Evolutionary conservation across 2,888 invertebrate species (phyloP), one percentile per base, ranked within the genome.

Genomic region (Drosophila heteroneura): DNA sequence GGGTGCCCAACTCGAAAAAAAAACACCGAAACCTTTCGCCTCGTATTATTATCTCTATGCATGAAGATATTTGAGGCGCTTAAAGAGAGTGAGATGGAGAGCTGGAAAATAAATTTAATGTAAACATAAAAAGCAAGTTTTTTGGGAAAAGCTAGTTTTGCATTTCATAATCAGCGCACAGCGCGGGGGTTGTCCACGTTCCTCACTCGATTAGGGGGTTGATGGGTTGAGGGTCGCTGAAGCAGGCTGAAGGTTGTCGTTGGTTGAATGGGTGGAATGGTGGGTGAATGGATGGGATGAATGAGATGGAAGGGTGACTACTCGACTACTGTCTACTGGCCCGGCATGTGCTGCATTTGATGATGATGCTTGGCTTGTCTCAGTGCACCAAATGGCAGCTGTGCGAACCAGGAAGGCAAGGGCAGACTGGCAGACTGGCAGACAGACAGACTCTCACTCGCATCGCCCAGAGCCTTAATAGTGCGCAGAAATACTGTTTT

Each of bases 61-160:
- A 74, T 67, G 68, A 69, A 65, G 51, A 74, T 75, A 72, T 76
- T 70, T 76, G 62, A 32, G 51, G 68, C 63, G 26, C 51, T 66
- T 41, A n/a, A 16, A 41, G 53, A 32, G 35, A 37, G 30, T 1
- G n/a, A 51, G 6, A 32, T 26, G 47, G 14, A 39, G 12, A 16
- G 37, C 26, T 35, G 35, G 28, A 71, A 76, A 74, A 64, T 56
- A 78, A 78, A 78, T 89, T 80, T 87, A 85, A 89, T 87, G 82
- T 82, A 84, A 85, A 85, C 87, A 85, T 87, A 87, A 87, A 87
- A 87, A 85, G 73, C 89, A 79, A 84, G 79, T 80, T 89, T 69
- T 71, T 77, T 44, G 57, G 54, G 59, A 72, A 82, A 74, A 85
- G 85, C 85, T 90, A 89, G 85, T 90, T 85, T 85, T 78, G 85